phyloP scores from a whole-genome alignment of 2,113 vertebrate species.

The Chlorodrepanis virens region DNA sequence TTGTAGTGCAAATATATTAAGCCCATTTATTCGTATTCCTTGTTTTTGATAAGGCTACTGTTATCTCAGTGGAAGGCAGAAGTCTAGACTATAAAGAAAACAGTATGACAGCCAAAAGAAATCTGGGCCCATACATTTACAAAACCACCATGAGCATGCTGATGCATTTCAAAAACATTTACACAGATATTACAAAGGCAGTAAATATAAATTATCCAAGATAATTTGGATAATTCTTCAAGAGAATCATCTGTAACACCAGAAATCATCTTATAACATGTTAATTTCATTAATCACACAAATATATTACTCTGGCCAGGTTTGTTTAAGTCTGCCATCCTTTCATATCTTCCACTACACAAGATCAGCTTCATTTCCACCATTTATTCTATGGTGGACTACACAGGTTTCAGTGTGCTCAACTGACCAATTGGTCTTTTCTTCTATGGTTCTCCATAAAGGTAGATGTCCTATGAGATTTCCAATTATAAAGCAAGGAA shows the following conservation, averaged over 20 bases:
- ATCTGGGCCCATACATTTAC: not conserved
- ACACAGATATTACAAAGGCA: not conserved
- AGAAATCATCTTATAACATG: not conserved
- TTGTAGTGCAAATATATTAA: not conserved
- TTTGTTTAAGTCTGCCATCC: not conserved
- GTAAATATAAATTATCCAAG: not conserved
- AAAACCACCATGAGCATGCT: not conserved
- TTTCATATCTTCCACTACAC: not conserved
- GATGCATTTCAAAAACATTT: not conserved
- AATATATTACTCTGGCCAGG: not conserved
- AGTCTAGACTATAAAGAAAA: not conserved
- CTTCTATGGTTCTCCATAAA: not conserved
- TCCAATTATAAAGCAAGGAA: not conserved
- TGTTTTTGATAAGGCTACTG: not conserved
- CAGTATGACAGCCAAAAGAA: not conserved
- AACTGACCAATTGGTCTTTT: not conserved
- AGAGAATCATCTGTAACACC: not conserved
- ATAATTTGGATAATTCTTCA: not conserved
- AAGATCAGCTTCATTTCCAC: not conserved
- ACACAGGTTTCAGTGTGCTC: not conserved
- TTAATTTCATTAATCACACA: not conserved
- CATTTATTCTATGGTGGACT: not conserved
- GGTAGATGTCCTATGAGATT: not conserved
- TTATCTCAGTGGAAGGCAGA: not conserved
- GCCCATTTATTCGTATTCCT: not conserved